Evolutionary conservation across 2,797 vertebrate genomes (phyloP), one percentile per base, ranked within the genome.

Genomic region (Neoniphon sammara): DNA sequence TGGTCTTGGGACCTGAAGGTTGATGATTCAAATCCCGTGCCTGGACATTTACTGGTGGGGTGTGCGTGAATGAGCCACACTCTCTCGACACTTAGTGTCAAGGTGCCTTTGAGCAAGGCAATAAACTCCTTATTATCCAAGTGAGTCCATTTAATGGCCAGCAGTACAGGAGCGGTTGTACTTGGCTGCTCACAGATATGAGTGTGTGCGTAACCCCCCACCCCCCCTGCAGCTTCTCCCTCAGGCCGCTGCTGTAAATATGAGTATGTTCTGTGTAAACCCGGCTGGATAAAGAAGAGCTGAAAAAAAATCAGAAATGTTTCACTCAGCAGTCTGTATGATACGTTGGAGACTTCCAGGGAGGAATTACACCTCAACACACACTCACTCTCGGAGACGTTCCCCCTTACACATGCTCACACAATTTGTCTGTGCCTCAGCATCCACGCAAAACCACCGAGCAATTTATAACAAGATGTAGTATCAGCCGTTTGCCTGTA

Each of bases 41-140:
- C 30, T 31, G 30, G 30, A 31, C 30, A 31, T 31, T 31, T 18
- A 52, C 7, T 21, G 44, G 44, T 15, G 4, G 14, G 44, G 36
- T 34, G 14, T 46, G 4, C 4, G 44, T 46, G 44, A 46, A 18
- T 18, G 17, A 46, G 44, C 11, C 44, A 15, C 17, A 27, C 53
- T 81, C 72, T 30, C 73, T 72, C n/a, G 58, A 23, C 60, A 65
- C 66, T 77, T 77, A 49, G n/a, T 9, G 0, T 65, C 70, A 81
- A 73, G 65, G 72, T 84, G 84, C 80, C 82, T 69, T 85, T 87
- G 64, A 82, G 77, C 81, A 78, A 81, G 25, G 75, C 67, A 57
- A 64, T 89, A 69, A 74, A 87, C 56, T 53, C 83, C 71, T 81
- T 77, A 86, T 87, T 68, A 66, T 57, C 76, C 54, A 53, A 20